Conservation (phyloP, 2,888 invertebrate genomes). For the Unio pictorum region DNA sequence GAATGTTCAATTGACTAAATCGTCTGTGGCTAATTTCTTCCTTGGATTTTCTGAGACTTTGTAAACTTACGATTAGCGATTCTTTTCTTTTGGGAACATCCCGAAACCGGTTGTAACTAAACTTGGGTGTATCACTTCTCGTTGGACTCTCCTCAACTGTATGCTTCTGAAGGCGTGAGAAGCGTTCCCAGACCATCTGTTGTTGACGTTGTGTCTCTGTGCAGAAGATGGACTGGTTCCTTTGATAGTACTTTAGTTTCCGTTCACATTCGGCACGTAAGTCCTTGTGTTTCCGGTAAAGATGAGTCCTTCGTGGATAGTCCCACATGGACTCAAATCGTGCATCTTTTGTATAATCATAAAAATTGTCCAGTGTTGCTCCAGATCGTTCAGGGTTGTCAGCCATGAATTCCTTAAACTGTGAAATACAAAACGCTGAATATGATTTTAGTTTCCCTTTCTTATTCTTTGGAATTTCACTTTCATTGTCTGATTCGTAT, state of each 20-base stretch:
- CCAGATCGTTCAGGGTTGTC: too few species aligned
- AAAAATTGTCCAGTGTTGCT: neutral
- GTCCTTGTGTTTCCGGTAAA: slow-evolving; percentile 27
- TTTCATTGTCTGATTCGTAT: too few species aligned
- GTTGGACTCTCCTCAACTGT: slow-evolving; percentile 9
- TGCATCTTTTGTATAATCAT: slow-evolving; percentile 26
- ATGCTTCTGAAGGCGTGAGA: slow-evolving; percentile 19
- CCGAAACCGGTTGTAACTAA: slow-evolving; percentile 14
- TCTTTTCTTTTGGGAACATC: too few species aligned
- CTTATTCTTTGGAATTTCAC: too few species aligned
- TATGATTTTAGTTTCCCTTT: too few species aligned
- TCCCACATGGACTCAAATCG: slow-evolving; percentile 29
- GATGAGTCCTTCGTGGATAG: slow-evolving; percentile 26
- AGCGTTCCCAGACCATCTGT: slow-evolving; percentile 22
- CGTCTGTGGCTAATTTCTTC: too few species aligned
- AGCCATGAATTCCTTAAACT: too few species aligned
- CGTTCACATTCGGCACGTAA: slow-evolving; percentile 25
- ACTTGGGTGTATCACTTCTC: slow-evolving; percentile 10
- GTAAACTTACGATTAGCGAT: too few species aligned
- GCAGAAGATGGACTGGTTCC: slow-evolving; percentile 15
- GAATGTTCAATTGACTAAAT: too few species aligned
- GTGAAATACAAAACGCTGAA: too few species aligned
- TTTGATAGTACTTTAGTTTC: slow-evolving; percentile 18
- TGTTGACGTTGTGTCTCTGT: slow-evolving; percentile 20
- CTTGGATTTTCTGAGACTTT: too few species aligned